These are phyloP conservation scores for Dendrolimus houi DNA, from an alignment of 2,888 invertebrate species.

Conservation along the genomic window DNA sequence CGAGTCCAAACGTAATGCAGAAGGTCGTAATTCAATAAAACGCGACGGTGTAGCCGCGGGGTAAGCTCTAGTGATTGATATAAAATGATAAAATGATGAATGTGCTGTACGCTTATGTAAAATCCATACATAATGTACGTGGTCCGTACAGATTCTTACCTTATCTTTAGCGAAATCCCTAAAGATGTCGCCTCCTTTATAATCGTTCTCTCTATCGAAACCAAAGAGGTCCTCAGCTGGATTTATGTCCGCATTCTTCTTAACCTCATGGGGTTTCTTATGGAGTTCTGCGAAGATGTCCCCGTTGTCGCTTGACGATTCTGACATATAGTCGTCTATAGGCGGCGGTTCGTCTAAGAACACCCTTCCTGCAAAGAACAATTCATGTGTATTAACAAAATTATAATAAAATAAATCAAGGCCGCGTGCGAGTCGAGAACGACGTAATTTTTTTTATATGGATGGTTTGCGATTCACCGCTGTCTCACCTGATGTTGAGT, in stretches of 20 bases:
- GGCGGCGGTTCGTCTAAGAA: constrained; percentile 77
- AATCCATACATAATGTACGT: no score
- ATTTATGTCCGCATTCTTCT: constrained; percentile 12
- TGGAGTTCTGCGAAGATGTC: constrained; percentile 55
- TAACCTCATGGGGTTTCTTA: constrained; percentile 25
- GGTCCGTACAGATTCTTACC: constrained; percentile 10
- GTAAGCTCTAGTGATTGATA: no score
- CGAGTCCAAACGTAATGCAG: no score
- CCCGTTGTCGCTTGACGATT: constrained; percentile 33
- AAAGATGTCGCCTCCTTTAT: constrained; percentile 16
- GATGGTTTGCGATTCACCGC: no score
- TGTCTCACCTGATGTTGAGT: no score
- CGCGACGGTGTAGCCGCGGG: no score
- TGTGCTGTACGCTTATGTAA: no score
- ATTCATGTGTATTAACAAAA: background rate
- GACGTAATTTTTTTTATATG: no score
- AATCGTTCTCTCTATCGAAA: constrained; percentile 2
- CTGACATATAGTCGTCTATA: constrained; percentile 31
- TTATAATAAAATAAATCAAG: constrained; percentile 5
- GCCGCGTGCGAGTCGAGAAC: no score
- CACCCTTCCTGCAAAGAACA: constrained; percentile 42
- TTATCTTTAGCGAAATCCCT: constrained; percentile 16
- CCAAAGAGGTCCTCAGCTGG: constrained; percentile 32
- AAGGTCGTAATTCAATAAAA: no score
- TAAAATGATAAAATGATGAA: no score